phyloP scores from a whole-genome alignment of 1,140 invertebrate species.

The Saccostrea glomerata region DNA sequence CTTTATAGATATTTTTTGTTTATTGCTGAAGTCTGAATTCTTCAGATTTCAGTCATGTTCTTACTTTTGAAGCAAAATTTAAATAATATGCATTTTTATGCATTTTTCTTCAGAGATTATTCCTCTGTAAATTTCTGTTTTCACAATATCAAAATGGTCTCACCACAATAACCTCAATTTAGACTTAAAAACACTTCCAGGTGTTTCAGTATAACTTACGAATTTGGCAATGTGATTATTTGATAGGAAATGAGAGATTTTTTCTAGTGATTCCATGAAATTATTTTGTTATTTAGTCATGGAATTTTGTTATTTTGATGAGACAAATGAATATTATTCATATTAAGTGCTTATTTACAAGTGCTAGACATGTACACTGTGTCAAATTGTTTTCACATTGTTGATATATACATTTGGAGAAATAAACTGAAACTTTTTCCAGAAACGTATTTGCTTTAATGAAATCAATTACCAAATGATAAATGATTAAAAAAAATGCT shows the following conservation, averaged over 20 bases:
- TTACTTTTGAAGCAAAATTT: neutral
- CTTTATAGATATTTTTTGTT: neutral
- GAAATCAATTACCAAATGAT: no score
- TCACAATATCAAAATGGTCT: neutral
- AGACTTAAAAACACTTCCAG: neutral
- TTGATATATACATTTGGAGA: constrained; percentile 11
- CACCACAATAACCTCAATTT: neutral
- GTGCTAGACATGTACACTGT: neutral
- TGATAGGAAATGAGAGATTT: no score
- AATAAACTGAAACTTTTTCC: constrained; percentile 7
- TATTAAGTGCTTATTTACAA: constrained; percentile 29
- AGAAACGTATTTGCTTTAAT: neutral
- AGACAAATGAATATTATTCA: neutral
- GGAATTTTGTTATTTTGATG: neutral
- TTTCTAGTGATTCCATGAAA: neutral
- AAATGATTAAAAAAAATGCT: no score
- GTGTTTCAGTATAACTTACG: neutral
- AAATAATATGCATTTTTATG: neutral
- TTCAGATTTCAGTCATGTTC: neutral
- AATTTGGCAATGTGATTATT: no score
- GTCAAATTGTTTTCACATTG: constrained; percentile 23
- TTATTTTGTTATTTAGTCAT: neutral
- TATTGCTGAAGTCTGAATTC: neutral
- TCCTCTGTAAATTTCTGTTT: constrained; percentile 16
- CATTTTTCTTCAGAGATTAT: neutral